phyloP scores from a whole-genome alignment of 2,888 invertebrate species.

The Phortica okadai region DNA sequence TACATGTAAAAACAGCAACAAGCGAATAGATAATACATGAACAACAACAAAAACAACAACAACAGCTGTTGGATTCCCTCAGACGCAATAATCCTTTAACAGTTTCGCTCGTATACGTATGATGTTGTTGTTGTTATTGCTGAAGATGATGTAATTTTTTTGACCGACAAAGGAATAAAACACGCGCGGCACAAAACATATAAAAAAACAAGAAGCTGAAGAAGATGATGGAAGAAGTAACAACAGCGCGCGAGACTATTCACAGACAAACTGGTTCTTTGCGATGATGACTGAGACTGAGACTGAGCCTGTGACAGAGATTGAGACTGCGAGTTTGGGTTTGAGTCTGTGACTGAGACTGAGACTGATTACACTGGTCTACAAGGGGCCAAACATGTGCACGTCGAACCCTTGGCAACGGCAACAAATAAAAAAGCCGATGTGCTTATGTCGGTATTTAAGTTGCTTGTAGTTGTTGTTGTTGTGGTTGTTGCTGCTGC shows the following conservation, averaged over 20 bases:
- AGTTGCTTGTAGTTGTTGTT: background rate
- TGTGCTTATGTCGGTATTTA: background rate
- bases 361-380: background rate
- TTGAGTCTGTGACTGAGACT: too few relatives aligned
- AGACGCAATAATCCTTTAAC: slow-evolving; percentile 60
- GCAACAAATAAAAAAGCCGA: background rate
- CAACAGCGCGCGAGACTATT: background rate
- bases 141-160: slow-evolving; percentile 60
- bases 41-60: background rate
- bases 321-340: too few relatives aligned
- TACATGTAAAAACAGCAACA: too few relatives aligned
- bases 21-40: too few relatives aligned
- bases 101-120: background rate
- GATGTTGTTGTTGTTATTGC: slow-evolving; percentile 8
- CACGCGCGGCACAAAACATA: background rate
- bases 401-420: background rate
- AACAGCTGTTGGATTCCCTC: slow-evolving; percentile 64
- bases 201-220: background rate
- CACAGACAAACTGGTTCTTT: slow-evolving; percentile 16
- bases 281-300: background rate
- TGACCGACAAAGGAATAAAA: slow-evolving; percentile 16
- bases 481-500: background rate
- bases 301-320: too few relatives aligned
- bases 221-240: background rate
- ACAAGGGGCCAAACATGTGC: background rate